Conservation (phyloP, 2,113 vertebrate species). For the Puffinus mauretanicus region DNA sequence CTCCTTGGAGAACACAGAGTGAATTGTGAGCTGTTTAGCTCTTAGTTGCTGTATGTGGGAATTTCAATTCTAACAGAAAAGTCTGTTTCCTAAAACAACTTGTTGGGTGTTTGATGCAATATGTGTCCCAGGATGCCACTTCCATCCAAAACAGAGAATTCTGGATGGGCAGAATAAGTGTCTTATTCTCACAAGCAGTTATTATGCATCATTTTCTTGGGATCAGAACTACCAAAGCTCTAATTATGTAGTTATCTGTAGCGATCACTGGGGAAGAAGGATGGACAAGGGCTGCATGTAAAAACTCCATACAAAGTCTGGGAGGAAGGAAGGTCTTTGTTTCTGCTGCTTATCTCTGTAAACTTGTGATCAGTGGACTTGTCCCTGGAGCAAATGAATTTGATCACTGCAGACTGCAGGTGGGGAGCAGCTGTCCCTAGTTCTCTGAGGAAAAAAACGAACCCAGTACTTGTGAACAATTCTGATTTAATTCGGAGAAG, state of each 20-base stretch:
- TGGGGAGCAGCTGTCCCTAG: neutral
- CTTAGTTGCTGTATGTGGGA: neutral
- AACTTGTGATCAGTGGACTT: neutral
- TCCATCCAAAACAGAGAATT: neutral
- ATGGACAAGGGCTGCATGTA: neutral
- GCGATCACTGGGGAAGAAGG: neutral
- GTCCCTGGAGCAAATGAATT: neutral
- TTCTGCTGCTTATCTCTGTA: neutral
- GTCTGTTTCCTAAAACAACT: neutral
- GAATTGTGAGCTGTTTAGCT: neutral
- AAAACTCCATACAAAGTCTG: neutral
- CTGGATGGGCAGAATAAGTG: neutral
- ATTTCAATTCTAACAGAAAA: neutral
- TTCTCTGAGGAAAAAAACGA: neutral
- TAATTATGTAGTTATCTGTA: neutral
- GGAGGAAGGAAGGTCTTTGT: neutral
- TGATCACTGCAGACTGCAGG: neutral
- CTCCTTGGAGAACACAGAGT: neutral
- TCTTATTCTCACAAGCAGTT: neutral
- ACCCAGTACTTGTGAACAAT: neutral
- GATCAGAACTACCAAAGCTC: neutral
- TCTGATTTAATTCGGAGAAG: neutral
- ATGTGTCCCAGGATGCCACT: neutral
- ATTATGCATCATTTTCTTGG: neutral
- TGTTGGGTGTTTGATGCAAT: neutral